Evolutionary conservation across 2,888 invertebrate genomes (phyloP).

Genomic region (Tiphia femorata): DNA sequence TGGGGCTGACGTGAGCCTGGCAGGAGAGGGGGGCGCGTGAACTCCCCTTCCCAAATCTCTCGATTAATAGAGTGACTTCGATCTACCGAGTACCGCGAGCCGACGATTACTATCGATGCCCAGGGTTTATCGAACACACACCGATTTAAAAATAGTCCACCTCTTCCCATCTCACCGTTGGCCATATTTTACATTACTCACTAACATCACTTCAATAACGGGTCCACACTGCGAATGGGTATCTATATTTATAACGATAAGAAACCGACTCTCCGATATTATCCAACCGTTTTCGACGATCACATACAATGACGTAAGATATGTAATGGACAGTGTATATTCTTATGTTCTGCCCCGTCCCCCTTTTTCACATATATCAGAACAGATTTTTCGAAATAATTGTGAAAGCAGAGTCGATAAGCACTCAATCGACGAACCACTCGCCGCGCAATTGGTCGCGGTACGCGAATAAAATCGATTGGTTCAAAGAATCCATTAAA

Average conservation of each 20-base stretch:
- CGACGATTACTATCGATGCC: conserved; percentile 53
- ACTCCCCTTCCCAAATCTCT: too few species aligned
- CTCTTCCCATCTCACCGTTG: conserved; percentile 30
- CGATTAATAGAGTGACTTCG: too few species aligned
- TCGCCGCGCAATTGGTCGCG: conserved; percentile 5
- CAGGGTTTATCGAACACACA: conserved; percentile 63
- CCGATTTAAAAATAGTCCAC: conserved; percentile 32
- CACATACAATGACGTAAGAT: background rate
- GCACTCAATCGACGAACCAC: conserved; percentile 38
- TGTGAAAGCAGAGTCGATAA: conserved; percentile 26
- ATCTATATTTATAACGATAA: conserved; percentile 9
- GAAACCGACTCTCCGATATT: too few species aligned
- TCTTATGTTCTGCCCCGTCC: conserved; percentile 6
- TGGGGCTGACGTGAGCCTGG: too few species aligned
- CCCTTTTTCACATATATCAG: conserved; percentile 25
- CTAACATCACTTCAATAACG: conserved; percentile 38
- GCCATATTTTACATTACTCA: conserved; percentile 39
- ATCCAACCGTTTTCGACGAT: too few species aligned
- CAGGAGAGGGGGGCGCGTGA: too few species aligned
- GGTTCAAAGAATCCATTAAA: too few species aligned
- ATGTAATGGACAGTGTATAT: background rate
- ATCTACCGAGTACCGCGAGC: too few species aligned
- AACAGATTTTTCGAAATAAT: conserved; percentile 25
- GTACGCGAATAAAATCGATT: background rate
- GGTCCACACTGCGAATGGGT: conserved; percentile 16